Evolutionary conservation across 2,113 vertebrate species (phyloP), one percentile per base, ranked within the genome.

Genomic region (Pseudorasbora parva): DNA sequence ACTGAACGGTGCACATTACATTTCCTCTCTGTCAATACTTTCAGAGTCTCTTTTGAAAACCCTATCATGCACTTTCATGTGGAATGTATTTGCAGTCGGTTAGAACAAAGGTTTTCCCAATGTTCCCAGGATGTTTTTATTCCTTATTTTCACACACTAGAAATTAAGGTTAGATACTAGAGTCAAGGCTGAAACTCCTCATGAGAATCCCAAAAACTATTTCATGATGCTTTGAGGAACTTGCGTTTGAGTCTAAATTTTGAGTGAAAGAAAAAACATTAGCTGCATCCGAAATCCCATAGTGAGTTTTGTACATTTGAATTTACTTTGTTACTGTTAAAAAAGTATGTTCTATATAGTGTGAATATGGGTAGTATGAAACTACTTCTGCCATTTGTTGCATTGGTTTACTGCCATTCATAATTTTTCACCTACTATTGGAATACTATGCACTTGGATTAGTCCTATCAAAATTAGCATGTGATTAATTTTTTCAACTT

Each of bases 1-100:
- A 49, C 45, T 51, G 23, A 19, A 51, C 8, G 9, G 45, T 51
- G 47, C 17, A 51, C 30, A 74, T 74, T 19, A 21, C 15, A 51
- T 74, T 74, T 74, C 72, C 47, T 74, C 45, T 30, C 45, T 51
- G 47, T 74, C 25, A 74, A 9, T 30, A 41, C 17, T 54, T 54
- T 68, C 17, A 10, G 15, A 21, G 8, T 21, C 27, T 5, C 64
- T 41, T 11, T n/a, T 11, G 66, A 41, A n/a, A 69, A 41, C 33
- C 41, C 33, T 41, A 33, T n/a, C 8, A 41, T 68, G 33, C 37
- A 19, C 41, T 19, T 54, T 54, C 51, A 54, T 6, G 0, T 37
- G 17, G 17, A 68, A n/a, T 69, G 9, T 12, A n/a, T 68, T n/a
- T 68, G 17, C 64, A 68, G 17, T 21, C 1, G 15, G 62, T 66